phyloP scores from a whole-genome alignment of 2,888 invertebrate species.

The Tigriopus californicus region DNA sequence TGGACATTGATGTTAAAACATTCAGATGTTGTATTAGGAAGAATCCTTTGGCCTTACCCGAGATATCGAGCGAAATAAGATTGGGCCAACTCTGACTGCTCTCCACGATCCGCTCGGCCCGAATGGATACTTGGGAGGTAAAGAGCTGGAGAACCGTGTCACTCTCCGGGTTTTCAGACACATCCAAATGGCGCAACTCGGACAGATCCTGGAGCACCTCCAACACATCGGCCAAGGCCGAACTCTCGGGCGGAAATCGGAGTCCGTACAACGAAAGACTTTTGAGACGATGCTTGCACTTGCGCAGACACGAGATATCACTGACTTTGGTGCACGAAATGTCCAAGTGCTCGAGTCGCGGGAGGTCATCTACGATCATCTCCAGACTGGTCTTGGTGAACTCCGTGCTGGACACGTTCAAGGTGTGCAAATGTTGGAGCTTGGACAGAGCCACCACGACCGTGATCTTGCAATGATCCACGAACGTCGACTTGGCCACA shows the following conservation, averaged over 20 bases:
- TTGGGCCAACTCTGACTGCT: slow-evolving; percentile 30
- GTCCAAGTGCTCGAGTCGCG: slow-evolving; percentile 40
- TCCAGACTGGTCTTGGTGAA: slow-evolving; percentile 43
- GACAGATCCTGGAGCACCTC: slow-evolving; percentile 34
- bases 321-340: slow-evolving; percentile 43
- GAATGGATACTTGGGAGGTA: slow-evolving; percentile 28
- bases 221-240: slow-evolving; percentile 24
- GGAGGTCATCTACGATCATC: slow-evolving; percentile 44
- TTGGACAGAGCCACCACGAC: slow-evolving; percentile 40
- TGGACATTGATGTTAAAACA: no score
- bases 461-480: slow-evolving; percentile 36
- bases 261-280: slow-evolving; percentile 36
- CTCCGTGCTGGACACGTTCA: slow-evolving; percentile 48
- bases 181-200: slow-evolving; percentile 36
- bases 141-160: slow-evolving; percentile 32
- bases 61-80: slow-evolving; percentile 41
- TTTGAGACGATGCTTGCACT: slow-evolving; percentile 37
- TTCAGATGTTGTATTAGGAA: no score
- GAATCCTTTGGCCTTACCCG: no score
- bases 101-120: slow-evolving; percentile 23
- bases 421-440: slow-evolving; percentile 35
- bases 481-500: slow-evolving; percentile 41
- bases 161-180: slow-evolving; percentile 35
- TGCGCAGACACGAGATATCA: slow-evolving; percentile 39
- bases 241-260: neutral